These are phyloP conservation scores for Hyles lineata DNA, from an alignment of 2,888 invertebrate species.

Conservation along the genomic window DNA sequence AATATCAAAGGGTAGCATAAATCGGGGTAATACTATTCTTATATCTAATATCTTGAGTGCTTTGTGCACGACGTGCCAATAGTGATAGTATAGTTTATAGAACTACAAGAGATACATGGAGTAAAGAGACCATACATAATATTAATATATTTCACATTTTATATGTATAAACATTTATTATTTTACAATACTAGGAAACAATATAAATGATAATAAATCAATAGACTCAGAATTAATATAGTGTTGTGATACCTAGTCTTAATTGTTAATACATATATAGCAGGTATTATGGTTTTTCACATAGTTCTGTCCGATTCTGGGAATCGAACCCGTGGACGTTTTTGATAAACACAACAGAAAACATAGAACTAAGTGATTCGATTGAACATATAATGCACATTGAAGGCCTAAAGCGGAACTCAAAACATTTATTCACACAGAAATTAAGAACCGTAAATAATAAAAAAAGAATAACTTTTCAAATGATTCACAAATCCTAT, in stretches of 20 bases:
- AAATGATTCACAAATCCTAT: not conserved
- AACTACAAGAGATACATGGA: conserved; percentile 22
- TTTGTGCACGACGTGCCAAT: conserved; percentile 30
- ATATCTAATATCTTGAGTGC: conserved; percentile 27
- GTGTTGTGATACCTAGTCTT: not conserved
- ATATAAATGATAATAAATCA: not conserved
- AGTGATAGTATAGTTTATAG: conserved; percentile 9
- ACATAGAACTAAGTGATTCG: not conserved
- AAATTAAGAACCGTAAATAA: not conserved
- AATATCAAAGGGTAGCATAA: conserved; percentile 3
- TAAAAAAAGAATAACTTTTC: not conserved
- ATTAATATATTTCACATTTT: not conserved
- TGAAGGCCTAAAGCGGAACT: conserved; percentile 23
- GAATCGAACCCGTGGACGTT: conserved; percentile 8
- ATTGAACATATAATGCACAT: conserved; percentile 22
- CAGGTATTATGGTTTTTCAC: not conserved
- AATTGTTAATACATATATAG: not conserved
- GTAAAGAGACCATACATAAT: conserved; percentile 10
- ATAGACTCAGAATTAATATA: not conserved
- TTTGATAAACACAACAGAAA: no score
- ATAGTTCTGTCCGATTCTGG: not conserved
- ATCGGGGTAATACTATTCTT: conserved; percentile 13
- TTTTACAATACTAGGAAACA: not conserved
- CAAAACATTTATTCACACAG: conserved; percentile 17
- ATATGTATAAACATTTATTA: conserved; percentile 15